Evolutionary conservation across 1,140 invertebrate genomes (phyloP), one percentile per base, ranked within the genome.

Genomic region (Phymastichus coffea): DNA sequence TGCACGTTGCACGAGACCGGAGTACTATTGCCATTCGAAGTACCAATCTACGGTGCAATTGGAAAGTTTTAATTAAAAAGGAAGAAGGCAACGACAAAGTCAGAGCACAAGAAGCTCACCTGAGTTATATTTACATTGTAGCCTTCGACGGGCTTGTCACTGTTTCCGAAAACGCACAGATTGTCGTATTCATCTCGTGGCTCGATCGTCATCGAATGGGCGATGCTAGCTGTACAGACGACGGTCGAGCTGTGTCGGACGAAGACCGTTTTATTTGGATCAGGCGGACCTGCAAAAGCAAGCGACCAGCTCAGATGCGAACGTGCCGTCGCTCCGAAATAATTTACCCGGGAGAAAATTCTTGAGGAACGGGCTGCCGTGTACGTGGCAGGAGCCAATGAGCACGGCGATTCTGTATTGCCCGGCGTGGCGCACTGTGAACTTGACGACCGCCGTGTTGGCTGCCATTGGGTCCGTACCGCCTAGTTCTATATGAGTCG

Each of bases 131-230:
- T 71, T 62, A 80, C 70, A 65, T 67, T 53, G 57, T 79, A 78
- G 48, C 89, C 88, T 63, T 85, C 79, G 12, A 85, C 85, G 19
- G 87, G 88, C 69, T 88, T 81, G 61, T 87, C 85, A n/a, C 76
- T 80, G 23, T 81, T 73, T 25, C 81, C 77, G 68, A 88, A 88
- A 59, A 82, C 69, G 65, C 92, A 93, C 6, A 91, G 82, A 82
- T 97, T 97, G 69, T 92, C 90, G 74, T 91, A 95, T 70, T 91
- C 87, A 78, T 97, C 93, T 48, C 93, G 80, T 12, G 92, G 93
- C 74, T 95, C 93, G 65, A 96, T 89, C 69, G 88, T 87, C 70
- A 97, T 84, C 22, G 87, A 82, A 73, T 94, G 89, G 47, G 90
- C 84, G 35, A 88, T 79, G 57, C 87, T 86, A 44, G 89, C 85